A percentile compares a stretch with the other conserved stretches of the same genome.
phyloP scores from a whole-genome alignment of 2,888 invertebrate genomes.

The Eupithecia dodoneata region DNA sequence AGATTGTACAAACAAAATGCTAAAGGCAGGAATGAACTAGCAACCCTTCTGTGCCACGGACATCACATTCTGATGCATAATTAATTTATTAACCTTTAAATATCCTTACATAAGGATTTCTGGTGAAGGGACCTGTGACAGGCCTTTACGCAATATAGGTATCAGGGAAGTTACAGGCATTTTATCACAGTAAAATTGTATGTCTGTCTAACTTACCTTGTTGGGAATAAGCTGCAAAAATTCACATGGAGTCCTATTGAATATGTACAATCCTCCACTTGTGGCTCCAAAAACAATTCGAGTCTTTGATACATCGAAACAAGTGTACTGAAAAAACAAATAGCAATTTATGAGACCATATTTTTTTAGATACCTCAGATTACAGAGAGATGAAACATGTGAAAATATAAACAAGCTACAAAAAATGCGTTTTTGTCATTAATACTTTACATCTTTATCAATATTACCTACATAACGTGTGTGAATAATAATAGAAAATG shows the following conservation, averaged over 20 bases:
- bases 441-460: no score
- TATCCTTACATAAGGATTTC: no score
- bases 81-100: no score
- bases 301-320: constrained; percentile 89
- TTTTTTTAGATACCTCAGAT: background rate
- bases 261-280: constrained; percentile 92
- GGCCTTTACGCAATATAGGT: background rate
- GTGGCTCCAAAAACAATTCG: constrained; percentile 91
- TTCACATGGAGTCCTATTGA: constrained; percentile 88
- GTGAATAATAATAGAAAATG: constrained; percentile 28
- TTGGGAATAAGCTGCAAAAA: constrained; percentile 92
- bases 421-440: background rate
- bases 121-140: background rate
- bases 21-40: no score
- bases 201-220: constrained; percentile 77
- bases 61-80: no score
- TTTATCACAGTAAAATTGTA: background rate
- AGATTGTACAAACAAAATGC: no score
- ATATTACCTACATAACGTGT: background rate
- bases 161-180: background rate
- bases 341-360: background rate
- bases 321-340: constrained; percentile 86
- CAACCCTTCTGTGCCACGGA: no score
- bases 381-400: background rate
- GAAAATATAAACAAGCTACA: background rate